Base-by-base conservation (phyloP, 2,113 vertebrate genomes). In the Prunella himalayana region DNA sequence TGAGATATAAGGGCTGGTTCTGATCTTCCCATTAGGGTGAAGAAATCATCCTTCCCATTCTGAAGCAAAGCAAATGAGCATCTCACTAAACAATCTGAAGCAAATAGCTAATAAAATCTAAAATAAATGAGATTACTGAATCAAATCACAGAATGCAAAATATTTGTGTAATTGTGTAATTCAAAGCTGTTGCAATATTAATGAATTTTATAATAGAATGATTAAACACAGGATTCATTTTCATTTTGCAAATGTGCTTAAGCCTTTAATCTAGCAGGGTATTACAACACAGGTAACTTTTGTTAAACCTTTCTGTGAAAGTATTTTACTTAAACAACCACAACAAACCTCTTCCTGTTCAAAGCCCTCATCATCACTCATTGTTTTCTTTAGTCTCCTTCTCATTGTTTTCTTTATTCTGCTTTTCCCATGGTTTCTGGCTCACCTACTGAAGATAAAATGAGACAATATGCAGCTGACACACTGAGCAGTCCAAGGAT, bases 101-200 rank as follows among this genome's bases (percentile, higher is more conserved):
- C 60, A 89, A 96, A 77, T 63, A 75, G 89, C 93, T 95, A 95
- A 96, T 96, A 96, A 96, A 94, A 95, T 91, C 39, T 42, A 87
- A 90, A 96, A 91, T 81, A 97, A 96, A 91, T 93, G 65, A 78
- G 56, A 86, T 92, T 95, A 66, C 47, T 70, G 92, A 95, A 87
- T 79, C 56, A 90, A 94, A 88, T 94, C 49, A 83, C 31, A 79
- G 63, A 75, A 78, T 92, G 76, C 82, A 84, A 95, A 96, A 94
- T 90, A 94, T 97, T 97, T 97, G 88, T 95, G 91, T 96, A 97
- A 97, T 95, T 96, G 93, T 90, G 44, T 92, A 94, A 95, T 83
- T 92, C 90, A 93, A 88, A 94, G 70, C 85, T 87, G 87, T 86
- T 90, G 78, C 76, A 96, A 94, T 97, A 82, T 92, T 94, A 97